Conservation (phyloP, 37 sponge, comb jelly and placozoan genomes). For the Aplysina aerophoba region DNA sequence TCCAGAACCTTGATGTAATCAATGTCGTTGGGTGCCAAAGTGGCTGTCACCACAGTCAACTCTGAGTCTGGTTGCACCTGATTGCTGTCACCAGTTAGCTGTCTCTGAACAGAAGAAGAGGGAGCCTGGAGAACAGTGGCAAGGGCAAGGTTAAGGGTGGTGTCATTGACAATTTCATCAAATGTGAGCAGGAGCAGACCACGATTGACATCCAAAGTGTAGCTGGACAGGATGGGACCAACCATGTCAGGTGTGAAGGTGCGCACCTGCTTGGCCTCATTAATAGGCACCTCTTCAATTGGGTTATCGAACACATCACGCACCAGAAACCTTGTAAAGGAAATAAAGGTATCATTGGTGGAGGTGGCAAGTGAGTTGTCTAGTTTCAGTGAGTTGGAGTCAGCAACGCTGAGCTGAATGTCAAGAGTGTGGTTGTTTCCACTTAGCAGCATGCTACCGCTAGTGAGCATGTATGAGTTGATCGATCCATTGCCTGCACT, state of each 20-base stretch:
- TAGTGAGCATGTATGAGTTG: slow-evolving; percentile 20
- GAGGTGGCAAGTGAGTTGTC: slow-evolving; percentile 44
- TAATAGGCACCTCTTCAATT: slow-evolving; percentile 28
- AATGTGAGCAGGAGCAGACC: slow-evolving; percentile 62
- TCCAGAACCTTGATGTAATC: slow-evolving; percentile 53
- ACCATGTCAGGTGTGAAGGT: slow-evolving; percentile 64
- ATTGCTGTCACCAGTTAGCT: slow-evolving; percentile 50
- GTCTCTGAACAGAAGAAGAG: neutral
- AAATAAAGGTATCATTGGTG: slow-evolving; percentile 58
- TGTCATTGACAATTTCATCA: slow-evolving; percentile 72
- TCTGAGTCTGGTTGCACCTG: neutral
- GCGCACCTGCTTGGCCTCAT: slow-evolving; percentile 12
- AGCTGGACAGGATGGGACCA: slow-evolving; percentile 58
- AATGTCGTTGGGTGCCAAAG: slow-evolving; percentile 57
- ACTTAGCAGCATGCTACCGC: neutral
- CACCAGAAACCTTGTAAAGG: slow-evolving; percentile 50
- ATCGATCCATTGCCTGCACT: neutral
- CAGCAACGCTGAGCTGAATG: slow-evolving; percentile 31
- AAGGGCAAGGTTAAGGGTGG: slow-evolving; percentile 61
- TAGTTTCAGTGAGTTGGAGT: slow-evolving; percentile 58
- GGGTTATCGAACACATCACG: slow-evolving; percentile 73
- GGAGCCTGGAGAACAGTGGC: slow-evolving; percentile 7
- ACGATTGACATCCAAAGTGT: slow-evolving; percentile 56
- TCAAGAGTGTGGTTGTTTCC: slow-evolving; percentile 21
- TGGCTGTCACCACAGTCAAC: slow-evolving; percentile 42